Evolutionary conservation across 2,113 vertebrate genomes (phyloP), one percentile per base, ranked within the genome.

Genomic region (Petrocephalus zakoni): DNA sequence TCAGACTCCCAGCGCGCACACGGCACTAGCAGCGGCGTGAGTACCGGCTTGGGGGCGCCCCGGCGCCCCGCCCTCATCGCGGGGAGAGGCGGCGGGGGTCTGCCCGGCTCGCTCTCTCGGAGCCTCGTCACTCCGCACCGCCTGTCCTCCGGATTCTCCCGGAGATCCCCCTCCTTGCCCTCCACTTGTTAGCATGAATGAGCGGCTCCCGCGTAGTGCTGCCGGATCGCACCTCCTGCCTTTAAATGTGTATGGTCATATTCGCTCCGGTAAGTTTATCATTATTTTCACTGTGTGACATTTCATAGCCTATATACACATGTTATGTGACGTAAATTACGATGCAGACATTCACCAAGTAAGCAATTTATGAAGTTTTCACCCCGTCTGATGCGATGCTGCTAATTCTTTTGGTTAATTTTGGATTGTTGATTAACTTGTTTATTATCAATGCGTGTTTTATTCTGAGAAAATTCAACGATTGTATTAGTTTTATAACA

Each of bases 171-270:
- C 91, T 91, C 46, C 22, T 58, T 49, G 10, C 91, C 91, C 93
- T 93, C 92, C 55, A 17, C 51, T 42, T n/a, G 29, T 95, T 97
- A 96, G 95, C 93, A 97, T 97, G 95, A 95, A 92, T 95, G 95
- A 95, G 92, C 93, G 93, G 93, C 93, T 94, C 93, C 93, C 95
- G 95, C 94, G 93, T 94, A 92, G 92, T 87, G 93, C 95, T 96
- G 92, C 96, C 95, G 96, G 96, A 96, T 93, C 95, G 93, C 95
- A 95, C 95, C 95, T 95, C 94, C 90, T 94, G 2, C 46, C 96
- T 96, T 95, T 97, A 97, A 97, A 97, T 97, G 97, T 97, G 97
- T 97, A 97, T 98, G 97, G 97, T 98, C 95, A 97, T 98, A 96
- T 97, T 97, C 95, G 97, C 97, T 95, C 97, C 96, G 97, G 97